Conservation (phyloP, 2,113 vertebrate genomes). For the Amphilophus citrinellus region DNA sequence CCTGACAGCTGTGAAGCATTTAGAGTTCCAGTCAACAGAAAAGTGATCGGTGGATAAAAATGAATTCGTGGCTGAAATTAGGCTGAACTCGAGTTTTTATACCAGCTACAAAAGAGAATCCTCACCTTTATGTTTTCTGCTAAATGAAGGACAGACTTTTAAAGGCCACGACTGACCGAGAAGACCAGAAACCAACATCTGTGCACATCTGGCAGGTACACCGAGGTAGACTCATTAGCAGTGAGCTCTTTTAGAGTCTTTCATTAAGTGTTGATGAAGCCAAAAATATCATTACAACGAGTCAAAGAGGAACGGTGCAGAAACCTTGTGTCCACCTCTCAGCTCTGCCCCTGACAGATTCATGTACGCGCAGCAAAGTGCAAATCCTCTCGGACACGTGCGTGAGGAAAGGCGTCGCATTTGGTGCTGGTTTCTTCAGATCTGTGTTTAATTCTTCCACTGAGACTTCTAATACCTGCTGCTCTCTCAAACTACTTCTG, state of each 20-base stretch:
- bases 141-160: not conserved
- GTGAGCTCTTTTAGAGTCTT: not conserved
- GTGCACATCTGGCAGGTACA: not conserved
- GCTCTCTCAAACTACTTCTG: not conserved
- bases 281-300: not conserved
- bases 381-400: not conserved
- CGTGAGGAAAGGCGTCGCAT: not conserved
- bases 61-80: not conserved
- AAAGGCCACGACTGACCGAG: too few species aligned
- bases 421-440: rapidly evolving
- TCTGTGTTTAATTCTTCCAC: not conserved
- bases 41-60: too few species aligned
- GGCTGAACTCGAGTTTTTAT: not conserved
- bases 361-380: not conserved
- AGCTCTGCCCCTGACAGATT: not conserved
- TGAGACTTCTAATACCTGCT: not conserved
- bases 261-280: rapidly evolving
- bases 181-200: too few species aligned
- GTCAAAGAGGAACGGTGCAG: not conserved
- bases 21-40: not conserved
- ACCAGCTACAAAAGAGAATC: not conserved
- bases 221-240: too few species aligned
- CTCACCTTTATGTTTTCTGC: not conserved
- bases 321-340: not conserved
- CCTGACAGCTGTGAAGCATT: not conserved